A percentile compares a stretch with the other conserved stretches of the same genome.
These are phyloP conservation scores for Calyptommatus sinebrachiatus DNA, from an alignment of 2,113 vertebrate genomes.

Conservation along the genomic window DNA sequence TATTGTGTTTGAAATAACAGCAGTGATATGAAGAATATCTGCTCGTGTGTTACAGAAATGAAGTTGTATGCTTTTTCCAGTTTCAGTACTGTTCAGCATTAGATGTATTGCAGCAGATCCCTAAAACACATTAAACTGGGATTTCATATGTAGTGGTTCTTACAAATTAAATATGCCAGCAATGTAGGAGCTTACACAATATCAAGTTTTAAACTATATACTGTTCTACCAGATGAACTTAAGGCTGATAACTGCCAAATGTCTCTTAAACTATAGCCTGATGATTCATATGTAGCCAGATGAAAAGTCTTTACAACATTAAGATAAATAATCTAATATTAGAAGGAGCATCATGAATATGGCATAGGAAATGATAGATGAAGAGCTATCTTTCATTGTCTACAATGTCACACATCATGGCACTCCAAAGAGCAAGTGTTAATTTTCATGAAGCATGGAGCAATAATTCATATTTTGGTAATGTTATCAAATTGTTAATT, in stretches of 20 bases:
- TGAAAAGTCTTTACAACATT: neutral
- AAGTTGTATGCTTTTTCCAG: too few relatives aligned
- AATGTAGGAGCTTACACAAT: too few relatives aligned
- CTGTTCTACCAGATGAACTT: neutral
- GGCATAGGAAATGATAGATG: conserved; percentile 13
- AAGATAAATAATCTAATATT: conserved; percentile 27
- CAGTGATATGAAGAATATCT: too few relatives aligned
- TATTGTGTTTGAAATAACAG: too few relatives aligned
- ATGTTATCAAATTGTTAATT: conserved; percentile 38
- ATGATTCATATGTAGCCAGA: conserved; percentile 3
- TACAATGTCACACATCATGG: conserved; percentile 20
- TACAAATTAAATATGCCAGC: too few relatives aligned
- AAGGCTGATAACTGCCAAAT: neutral
- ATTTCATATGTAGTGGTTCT: too few relatives aligned
- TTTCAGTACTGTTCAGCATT: too few relatives aligned
- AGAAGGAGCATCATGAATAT: conserved; percentile 4
- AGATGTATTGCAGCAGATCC: too few relatives aligned
- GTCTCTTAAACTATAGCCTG: neutral
- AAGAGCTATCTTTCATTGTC: conserved; percentile 31
- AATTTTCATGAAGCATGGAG: conserved; percentile 22
- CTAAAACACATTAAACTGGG: too few relatives aligned
- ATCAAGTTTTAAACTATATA: too few relatives aligned
- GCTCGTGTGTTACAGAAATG: too few relatives aligned
- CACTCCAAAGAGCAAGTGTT: conserved; percentile 23
- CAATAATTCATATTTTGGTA: conserved; percentile 29